phyloP scores from a whole-genome alignment of 1,140 invertebrate genomes.

The Drosophila ercepeae region DNA sequence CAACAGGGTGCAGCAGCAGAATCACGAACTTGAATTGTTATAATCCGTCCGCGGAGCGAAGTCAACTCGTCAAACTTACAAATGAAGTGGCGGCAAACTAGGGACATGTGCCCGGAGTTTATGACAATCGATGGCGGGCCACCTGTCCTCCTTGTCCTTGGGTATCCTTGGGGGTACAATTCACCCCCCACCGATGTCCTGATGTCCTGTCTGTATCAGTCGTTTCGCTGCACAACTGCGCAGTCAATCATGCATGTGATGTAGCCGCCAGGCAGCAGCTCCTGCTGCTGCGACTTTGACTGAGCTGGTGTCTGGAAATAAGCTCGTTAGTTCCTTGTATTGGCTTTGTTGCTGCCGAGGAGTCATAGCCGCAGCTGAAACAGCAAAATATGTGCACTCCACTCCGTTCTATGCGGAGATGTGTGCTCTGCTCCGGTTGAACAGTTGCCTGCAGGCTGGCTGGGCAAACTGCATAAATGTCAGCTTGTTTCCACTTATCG shows the following conservation, averaged over 20 bases:
- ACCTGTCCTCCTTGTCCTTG: constrained; percentile 42
- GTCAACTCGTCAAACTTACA: constrained; percentile 51
- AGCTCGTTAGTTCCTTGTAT: constrained; percentile 80
- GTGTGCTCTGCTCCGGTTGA: constrained; percentile 66
- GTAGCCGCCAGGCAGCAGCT: constrained; percentile 66
- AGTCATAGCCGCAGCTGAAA: constrained; percentile 45
- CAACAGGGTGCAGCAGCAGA: constrained; percentile 21
- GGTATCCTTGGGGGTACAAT: no score
- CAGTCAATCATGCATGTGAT: constrained; percentile 82
- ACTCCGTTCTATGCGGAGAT: constrained; percentile 25
- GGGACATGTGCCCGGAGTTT: constrained; percentile 63
- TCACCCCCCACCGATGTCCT: neutral
- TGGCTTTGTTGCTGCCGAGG: constrained; percentile 58
- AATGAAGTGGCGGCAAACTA: constrained; percentile 57
- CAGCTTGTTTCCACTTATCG: constrained; percentile 81
- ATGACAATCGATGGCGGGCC: constrained; percentile 66
- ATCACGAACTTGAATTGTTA: constrained; percentile 14
- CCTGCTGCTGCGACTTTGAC: constrained; percentile 43
- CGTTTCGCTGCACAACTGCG: constrained; percentile 72
- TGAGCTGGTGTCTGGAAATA: constrained; percentile 73
- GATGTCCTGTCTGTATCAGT: constrained; percentile 25
- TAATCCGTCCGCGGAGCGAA: constrained; percentile 8
- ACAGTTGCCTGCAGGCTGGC: constrained; percentile 70
- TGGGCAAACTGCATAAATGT: constrained; percentile 80
- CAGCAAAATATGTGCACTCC: constrained; percentile 57